These are phyloP conservation scores for Pelosia muscerda DNA, from an alignment of 2,888 invertebrate species.

Conservation along the genomic window DNA sequence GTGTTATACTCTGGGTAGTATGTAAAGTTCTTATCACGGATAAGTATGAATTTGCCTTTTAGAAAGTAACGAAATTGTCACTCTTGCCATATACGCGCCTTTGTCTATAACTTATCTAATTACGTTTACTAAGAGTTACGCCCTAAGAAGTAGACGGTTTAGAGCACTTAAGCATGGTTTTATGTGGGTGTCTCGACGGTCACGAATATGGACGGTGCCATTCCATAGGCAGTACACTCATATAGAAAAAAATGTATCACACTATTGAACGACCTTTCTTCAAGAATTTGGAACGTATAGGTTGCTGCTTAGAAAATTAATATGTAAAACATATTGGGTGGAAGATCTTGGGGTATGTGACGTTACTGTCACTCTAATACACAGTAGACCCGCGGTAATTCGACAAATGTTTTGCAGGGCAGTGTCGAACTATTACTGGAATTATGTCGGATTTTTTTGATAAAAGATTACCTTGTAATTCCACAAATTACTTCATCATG, in stretches of 20 bases:
- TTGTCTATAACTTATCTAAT: neutral
- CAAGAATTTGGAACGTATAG: neutral
- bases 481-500: too few relatives aligned
- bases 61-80: neutral
- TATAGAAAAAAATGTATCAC: neutral
- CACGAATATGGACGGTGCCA: neutral
- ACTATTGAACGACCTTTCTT: neutral
- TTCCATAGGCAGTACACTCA: neutral
- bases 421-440: too few relatives aligned
- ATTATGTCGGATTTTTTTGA: too few relatives aligned
- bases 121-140: neutral
- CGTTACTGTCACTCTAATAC: too few relatives aligned
- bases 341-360: neutral
- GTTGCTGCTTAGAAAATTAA: neutral
- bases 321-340: neutral
- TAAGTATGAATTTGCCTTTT: neutral
- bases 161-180: neutral
- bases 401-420: too few relatives aligned
- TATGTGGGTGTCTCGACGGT: neutral
- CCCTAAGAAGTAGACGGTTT: neutral
- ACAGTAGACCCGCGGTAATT: too few relatives aligned
- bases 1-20: neutral
- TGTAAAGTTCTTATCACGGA: neutral
- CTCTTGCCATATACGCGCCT: neutral
- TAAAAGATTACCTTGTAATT: too few relatives aligned